A percentile compares a stretch with the other conserved stretches of the same genome.
Evolutionary conservation across 2,888 invertebrate species (phyloP).

Genomic region (Atrina japonica): DNA sequence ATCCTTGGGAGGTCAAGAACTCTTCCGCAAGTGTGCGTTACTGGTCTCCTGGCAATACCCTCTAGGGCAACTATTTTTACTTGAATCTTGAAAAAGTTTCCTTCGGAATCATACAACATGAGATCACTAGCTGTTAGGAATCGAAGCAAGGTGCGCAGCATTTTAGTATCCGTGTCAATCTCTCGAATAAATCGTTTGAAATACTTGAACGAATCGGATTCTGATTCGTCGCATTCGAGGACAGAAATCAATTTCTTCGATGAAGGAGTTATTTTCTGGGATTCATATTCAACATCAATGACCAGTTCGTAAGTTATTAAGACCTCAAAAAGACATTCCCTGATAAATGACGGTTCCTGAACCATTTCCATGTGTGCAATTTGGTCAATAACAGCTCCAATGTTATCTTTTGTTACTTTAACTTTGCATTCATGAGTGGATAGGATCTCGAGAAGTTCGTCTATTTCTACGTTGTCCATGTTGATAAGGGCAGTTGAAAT

Average conservation of each 20-base stretch:
- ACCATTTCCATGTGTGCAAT: constrained; percentile 21
- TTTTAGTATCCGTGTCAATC: constrained; percentile 12
- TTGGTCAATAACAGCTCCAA: constrained; percentile 27
- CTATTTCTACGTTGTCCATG: constrained; percentile 20
- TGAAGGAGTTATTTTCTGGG: constrained; percentile 9
- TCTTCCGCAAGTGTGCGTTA: constrained; percentile 26
- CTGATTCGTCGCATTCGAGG: constrained; percentile 26
- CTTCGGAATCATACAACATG: constrained; percentile 19
- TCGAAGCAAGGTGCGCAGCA: constrained; percentile 18
- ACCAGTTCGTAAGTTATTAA: constrained; percentile 22
- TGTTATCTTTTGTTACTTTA: constrained; percentile 22
- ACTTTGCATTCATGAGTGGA: constrained; percentile 33
- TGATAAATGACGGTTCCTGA: constrained; percentile 29
- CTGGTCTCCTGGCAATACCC: constrained; percentile 16
- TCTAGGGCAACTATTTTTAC: constrained; percentile 18
- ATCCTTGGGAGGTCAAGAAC: constrained; percentile 15
- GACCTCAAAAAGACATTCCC: constrained; percentile 26
- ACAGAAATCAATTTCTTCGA: constrained; percentile 21
- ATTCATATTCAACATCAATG: constrained; percentile 17
- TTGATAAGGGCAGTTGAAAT: constrained; percentile 15
- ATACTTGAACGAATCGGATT: constrained; percentile 31
- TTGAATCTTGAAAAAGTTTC: constrained; percentile 18
- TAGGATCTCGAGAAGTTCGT: constrained; percentile 23
- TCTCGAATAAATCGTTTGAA: constrained; percentile 27
- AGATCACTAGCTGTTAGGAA: constrained; percentile 30